Percentiles rank a stretch among this genome's conserved stretches.
Conservation (phyloP, 64 coral and sea anemone genomes). For the Montipora efflorescens region DNA sequence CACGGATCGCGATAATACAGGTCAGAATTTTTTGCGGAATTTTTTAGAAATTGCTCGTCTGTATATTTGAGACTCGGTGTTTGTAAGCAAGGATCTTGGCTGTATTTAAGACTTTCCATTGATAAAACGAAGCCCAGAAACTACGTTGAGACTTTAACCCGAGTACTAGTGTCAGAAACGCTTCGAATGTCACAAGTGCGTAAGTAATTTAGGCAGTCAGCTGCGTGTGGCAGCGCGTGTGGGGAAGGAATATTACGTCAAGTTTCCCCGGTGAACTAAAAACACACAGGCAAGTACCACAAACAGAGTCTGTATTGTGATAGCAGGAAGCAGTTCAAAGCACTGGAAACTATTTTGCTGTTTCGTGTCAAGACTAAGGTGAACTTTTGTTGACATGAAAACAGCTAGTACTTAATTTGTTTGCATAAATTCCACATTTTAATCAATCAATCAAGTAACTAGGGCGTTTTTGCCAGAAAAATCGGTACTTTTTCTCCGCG, state of each 20-base stretch:
- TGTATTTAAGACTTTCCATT: not conserved
- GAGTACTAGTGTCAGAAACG: not conserved
- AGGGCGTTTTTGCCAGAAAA: not conserved
- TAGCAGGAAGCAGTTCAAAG: not conserved
- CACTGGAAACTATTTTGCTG: not conserved
- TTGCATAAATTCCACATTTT: not conserved
- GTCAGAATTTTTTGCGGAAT: constrained; percentile 9
- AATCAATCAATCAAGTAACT: too few relatives aligned
- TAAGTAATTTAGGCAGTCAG: not conserved
- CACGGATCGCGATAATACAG: constrained; percentile 64
- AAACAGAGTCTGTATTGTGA: not conserved
- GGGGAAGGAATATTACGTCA: not conserved
- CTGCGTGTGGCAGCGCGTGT: too few relatives aligned
- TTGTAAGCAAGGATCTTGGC: not conserved
- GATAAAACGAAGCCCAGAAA: not conserved
- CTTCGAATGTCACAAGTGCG: not conserved
- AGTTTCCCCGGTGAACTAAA: not conserved
- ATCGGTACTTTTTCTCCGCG: not conserved
- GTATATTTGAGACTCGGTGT: not conserved
- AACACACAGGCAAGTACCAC: not conserved
- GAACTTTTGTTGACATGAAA: too few relatives aligned
- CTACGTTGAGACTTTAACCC: not conserved
- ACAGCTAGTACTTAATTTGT: not conserved
- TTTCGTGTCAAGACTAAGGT: too few relatives aligned
- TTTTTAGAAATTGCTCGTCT: not conserved